Evolutionary conservation across 2,113 vertebrate species (phyloP).

Genomic region (Archilochus colubris): DNA sequence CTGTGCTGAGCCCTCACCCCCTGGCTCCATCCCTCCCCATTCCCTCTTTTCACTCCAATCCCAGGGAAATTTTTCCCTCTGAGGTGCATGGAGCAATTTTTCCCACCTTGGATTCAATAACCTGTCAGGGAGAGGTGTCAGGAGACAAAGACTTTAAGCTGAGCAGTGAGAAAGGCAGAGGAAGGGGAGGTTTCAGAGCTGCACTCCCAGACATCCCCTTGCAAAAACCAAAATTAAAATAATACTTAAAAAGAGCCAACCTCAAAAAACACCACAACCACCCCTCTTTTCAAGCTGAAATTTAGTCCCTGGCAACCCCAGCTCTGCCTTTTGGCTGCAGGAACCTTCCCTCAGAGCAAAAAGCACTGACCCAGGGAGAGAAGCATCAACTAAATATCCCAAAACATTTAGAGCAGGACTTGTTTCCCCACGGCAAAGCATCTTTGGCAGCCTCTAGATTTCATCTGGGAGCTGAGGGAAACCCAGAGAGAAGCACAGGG

Average conservation of each 20-base stretch:
- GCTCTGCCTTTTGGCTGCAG: not conserved
- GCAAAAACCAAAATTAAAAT: not conserved
- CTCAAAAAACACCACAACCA: too few species aligned
- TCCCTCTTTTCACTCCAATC: not conserved
- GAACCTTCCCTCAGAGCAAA: not conserved
- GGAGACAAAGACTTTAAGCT: not conserved
- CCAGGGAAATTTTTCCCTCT: not conserved
- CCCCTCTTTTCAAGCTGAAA: not conserved
- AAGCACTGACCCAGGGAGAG: fast-evolving
- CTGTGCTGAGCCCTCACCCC: not conserved
- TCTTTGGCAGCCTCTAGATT: conserved; percentile 15
- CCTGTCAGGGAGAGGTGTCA: fast-evolving
- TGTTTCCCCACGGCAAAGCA: not conserved
- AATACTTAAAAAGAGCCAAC: too few species aligned
- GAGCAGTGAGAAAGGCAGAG: not conserved
- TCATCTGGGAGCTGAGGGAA: not conserved
- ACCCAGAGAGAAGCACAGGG: not conserved
- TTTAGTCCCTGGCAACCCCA: not conserved
- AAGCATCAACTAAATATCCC: not conserved
- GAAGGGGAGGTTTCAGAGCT: too few species aligned
- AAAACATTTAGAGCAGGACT: not conserved
- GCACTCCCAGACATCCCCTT: not conserved
- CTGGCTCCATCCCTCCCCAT: fast-evolving
- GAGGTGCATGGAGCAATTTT: not conserved
- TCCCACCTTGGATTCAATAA: not conserved